These are phyloP conservation scores for Lithophane semibrunnea DNA, from an alignment of 2,888 invertebrate genomes.

Conservation along the genomic window DNA sequence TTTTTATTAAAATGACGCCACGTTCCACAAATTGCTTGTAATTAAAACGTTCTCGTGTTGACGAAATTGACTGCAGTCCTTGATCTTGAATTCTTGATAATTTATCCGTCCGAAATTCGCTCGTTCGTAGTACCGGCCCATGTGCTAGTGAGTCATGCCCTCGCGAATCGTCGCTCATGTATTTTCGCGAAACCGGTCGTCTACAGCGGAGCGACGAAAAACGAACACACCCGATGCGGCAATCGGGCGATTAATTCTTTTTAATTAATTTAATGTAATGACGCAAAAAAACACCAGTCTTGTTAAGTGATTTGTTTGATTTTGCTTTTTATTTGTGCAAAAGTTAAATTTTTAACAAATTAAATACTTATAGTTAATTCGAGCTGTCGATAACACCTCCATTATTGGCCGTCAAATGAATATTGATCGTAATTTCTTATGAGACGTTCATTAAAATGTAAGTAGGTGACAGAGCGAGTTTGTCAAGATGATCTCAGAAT, in stretches of 20 bases:
- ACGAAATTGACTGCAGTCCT: constrained; percentile 57
- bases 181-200: constrained; percentile 77
- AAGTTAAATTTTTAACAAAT: constrained; percentile 59
- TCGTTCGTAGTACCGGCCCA: constrained; percentile 64
- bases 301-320: constrained; percentile 54
- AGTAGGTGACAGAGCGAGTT: constrained; percentile 28
- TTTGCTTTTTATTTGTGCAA: constrained; percentile 48
- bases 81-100: constrained; percentile 65
- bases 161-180: constrained; percentile 63
- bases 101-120: constrained; percentile 71
- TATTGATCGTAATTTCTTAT: constrained; percentile 46
- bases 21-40: constrained; percentile 61
- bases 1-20: constrained; percentile 52
- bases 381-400: constrained; percentile 53
- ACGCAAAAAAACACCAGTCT: constrained; percentile 54
- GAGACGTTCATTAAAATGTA: constrained; percentile 43
- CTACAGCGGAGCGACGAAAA: constrained; percentile 57
- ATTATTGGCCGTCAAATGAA: constrained; percentile 41
- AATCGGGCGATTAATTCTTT: constrained; percentile 71
- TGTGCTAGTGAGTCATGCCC: constrained; percentile 76
- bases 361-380: constrained; percentile 46
- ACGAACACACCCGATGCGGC: constrained; percentile 68
- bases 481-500: constrained; percentile 27
- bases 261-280: constrained; percentile 69
- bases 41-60: constrained; percentile 62